Percentiles rank a stretch among this genome's conserved stretches.
Conservation (phyloP, 2,888 invertebrate genomes). For the Protonemura montana region DNA sequence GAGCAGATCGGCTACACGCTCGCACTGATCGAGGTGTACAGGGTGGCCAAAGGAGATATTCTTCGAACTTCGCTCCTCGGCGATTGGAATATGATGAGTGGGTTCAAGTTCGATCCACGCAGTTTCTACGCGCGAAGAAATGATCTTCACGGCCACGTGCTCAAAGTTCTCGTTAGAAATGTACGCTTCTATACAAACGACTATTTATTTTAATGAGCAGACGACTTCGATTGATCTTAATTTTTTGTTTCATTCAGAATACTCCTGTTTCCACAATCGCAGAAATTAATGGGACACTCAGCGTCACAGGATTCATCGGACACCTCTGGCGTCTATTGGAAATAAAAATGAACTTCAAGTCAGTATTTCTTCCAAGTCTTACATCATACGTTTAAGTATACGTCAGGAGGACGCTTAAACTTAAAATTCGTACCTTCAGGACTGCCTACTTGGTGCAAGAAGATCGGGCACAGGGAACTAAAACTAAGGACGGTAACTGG, state of each 20-base stretch:
- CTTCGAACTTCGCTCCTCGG: constrained; percentile 51
- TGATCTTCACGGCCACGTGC: constrained; percentile 51
- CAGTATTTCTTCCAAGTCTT: background rate
- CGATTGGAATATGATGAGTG: constrained; percentile 50
- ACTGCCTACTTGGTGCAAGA: constrained; percentile 33
- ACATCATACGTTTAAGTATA: background rate
- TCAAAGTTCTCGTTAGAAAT: constrained; percentile 52
- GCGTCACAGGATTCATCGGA: constrained; percentile 51
- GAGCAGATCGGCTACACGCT: constrained; percentile 49
- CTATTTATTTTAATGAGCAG: too few relatives aligned
- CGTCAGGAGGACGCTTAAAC: too few relatives aligned
- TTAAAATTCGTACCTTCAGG: background rate
- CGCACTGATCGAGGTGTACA: constrained; percentile 54
- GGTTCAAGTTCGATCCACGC: background rate
- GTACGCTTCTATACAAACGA: constrained; percentile 47
- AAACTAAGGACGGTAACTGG: constrained; percentile 50
- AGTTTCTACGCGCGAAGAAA: constrained; percentile 52
- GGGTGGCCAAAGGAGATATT: constrained; percentile 46
- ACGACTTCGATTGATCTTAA: too few relatives aligned
- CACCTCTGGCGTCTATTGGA: constrained; percentile 52
- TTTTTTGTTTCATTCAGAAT: background rate
- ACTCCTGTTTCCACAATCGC: constrained; percentile 38
- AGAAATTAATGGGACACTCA: constrained; percentile 48
- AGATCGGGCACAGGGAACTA: constrained; percentile 51
- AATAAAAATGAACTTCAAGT: constrained; percentile 54